A percentile compares a stretch with the other conserved stretches of the same genome.
Conservation (phyloP, 2,113 vertebrate species). For the Delphinapterus leucas region DNA sequence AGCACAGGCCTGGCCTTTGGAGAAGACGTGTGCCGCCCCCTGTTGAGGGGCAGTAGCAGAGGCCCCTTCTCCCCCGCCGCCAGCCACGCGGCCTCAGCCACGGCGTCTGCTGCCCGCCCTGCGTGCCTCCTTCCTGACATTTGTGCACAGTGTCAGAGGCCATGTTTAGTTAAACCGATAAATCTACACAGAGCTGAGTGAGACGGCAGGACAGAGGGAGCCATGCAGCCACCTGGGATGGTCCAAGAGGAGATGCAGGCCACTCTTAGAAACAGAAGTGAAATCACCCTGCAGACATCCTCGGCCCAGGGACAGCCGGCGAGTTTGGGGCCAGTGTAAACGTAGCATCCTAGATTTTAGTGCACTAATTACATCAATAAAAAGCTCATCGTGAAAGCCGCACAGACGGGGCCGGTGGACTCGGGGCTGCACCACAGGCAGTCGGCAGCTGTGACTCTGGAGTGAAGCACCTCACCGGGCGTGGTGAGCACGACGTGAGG, state of each 20-base stretch:
- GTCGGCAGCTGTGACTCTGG: slow-evolving; percentile 18
- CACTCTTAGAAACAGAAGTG: background rate
- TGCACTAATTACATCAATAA: slow-evolving; percentile 5
- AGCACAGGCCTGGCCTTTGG: background rate
- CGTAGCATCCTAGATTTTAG: slow-evolving; percentile 44
- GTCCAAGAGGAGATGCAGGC: background rate
- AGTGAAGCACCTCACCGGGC: background rate
- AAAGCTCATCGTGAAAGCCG: slow-evolving; percentile 46
- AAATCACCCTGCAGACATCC: slow-evolving; percentile 37
- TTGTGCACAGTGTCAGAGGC: background rate
- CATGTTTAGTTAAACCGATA: background rate
- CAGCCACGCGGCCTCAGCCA: background rate
- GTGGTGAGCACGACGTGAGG: background rate
- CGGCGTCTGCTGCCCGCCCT: background rate
- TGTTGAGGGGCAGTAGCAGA: background rate
- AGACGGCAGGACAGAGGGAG: background rate
- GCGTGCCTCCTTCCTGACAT: background rate
- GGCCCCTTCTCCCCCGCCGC: background rate
- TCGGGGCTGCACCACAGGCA: slow-evolving; percentile 39
- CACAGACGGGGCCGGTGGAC: background rate
- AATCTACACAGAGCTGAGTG: background rate
- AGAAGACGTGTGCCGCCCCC: background rate
- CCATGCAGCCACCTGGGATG: background rate
- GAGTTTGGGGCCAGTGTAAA: background rate
- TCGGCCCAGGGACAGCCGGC: slow-evolving; percentile 19